Evolutionary conservation across 2,113 vertebrate species (phyloP), one percentile per base, ranked within the genome.

Genomic region (Panthera tigris): DNA sequence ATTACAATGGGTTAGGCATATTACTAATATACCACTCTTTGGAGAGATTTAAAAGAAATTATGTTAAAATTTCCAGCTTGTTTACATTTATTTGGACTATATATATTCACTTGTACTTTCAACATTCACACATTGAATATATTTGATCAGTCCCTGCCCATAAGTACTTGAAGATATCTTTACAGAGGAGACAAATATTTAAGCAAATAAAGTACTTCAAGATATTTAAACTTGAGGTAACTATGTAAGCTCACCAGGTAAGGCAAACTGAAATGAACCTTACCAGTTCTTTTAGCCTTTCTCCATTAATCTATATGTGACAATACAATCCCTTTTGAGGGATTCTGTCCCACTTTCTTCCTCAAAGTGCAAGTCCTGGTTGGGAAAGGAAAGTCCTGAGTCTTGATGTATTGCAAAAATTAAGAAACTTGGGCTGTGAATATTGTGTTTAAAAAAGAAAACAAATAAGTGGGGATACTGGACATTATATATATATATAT

Each of bases 61-160:
- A 23, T 84, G n/a, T 74, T 87, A 83, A 90, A 84, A 84, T 66
- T n/a, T 69, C 16, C 3, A 84, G 31, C 21, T 41, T 79, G 31
- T 76, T 95, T 90, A 71, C 5, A 95, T 93, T 96, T 93, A 92
- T 90, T 61, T 61, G 57, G 57, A 23, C 57, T 61, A 23, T 85
- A 91, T 52, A 41, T 73, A 94, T 89, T 97, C 21, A 83, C 92
- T 76, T 96, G 45, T 81, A 69, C 16, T 91, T 57, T 86, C 33
- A 84, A 82, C 29, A 97, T 83, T 61, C n/a, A 92, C 36, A 55
- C 33, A 41, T 18, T 86, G 31, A 96, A 78, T 84, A 50, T 78
- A 87, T 93, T 84, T 23, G 74, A 21, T 63, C 69, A 81, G 4
- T 48, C n/a, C 27, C 19, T 89, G 29, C 39, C 10, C 7, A 74